A percentile compares a stretch with the other conserved stretches of the same genome.
Evolutionary conservation across 2,888 invertebrate species (phyloP).

Genomic region (Chloroclystis v-ata): DNA sequence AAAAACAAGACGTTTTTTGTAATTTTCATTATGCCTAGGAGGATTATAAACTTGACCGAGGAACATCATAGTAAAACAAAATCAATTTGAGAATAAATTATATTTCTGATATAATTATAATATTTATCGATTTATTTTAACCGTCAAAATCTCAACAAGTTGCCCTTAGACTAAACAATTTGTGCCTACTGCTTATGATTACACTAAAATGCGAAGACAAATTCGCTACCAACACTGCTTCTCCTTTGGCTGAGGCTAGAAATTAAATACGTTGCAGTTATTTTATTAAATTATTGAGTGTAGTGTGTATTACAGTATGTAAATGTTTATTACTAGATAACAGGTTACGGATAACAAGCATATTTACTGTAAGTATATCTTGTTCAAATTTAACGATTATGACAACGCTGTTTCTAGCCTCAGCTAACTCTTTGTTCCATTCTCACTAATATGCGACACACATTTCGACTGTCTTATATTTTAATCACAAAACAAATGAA

Average conservation of each 20-base stretch:
- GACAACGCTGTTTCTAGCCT: too few species aligned
- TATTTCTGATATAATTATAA: slow-evolving; percentile 65
- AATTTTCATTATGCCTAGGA: too few species aligned
- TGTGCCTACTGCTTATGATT: slow-evolving; percentile 55
- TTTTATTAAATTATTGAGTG: too few species aligned
- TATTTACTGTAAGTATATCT: too few species aligned
- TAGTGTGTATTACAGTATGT: too few species aligned
- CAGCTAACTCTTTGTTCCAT: slow-evolving; percentile 5
- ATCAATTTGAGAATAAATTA: slow-evolving; percentile 66
- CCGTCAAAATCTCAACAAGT: slow-evolving; percentile 70
- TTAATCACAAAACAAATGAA: slow-evolving; percentile 22
- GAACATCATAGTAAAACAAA: slow-evolving; percentile 22
- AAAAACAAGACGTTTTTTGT: too few species aligned
- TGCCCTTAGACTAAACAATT: slow-evolving; percentile 54
- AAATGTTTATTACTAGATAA: too few species aligned
- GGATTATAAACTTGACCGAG: too few species aligned
- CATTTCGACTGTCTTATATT: slow-evolving; percentile 18
- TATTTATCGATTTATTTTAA: slow-evolving; percentile 62
- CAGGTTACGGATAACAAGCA: too few species aligned
- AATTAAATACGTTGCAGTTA: not conserved
- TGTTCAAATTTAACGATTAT: too few species aligned
- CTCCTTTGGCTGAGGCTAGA: slow-evolving; percentile 15
- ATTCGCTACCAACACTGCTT: slow-evolving; percentile 15
- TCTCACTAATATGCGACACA: slow-evolving; percentile 8
- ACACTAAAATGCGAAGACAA: slow-evolving; percentile 20